phyloP scores from a whole-genome alignment of 2,888 invertebrate genomes.

The Drosophila anomalata region DNA sequence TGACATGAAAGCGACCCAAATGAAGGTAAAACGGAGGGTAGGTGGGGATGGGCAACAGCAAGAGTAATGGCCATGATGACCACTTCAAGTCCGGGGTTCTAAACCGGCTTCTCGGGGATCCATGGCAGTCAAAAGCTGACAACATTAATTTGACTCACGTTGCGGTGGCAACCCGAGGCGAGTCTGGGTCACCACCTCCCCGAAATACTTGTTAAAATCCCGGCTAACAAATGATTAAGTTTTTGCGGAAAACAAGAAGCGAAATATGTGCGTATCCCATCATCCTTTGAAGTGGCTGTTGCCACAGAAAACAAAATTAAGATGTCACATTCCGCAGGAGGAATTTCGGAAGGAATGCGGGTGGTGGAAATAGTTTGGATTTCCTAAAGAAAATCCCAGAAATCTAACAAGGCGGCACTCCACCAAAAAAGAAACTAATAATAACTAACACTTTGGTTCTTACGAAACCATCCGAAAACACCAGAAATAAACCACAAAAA shows the following conservation, averaged over 20 bases:
- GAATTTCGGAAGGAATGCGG: conserved; percentile 1
- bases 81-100: conserved; percentile 44
- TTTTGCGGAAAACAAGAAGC: conserved; percentile 6
- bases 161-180: conserved; percentile 34
- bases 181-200: conserved; percentile 12
- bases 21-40: neutral
- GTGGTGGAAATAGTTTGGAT: conserved; percentile 17
- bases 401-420: neutral
- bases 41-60: conserved; percentile 6
- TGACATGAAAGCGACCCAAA: conserved; percentile 41
- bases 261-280: conserved; percentile 4
- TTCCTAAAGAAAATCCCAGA: conserved; percentile 2
- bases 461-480: conserved; percentile 11
- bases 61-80: conserved; percentile 49
- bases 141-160: conserved; percentile 57
- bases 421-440: neutral
- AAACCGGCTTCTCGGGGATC: conserved; percentile 13
- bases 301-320: conserved; percentile 14
- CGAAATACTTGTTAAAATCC: conserved; percentile 31
- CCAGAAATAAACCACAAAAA: conserved; percentile 17
- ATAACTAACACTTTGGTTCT: neutral
- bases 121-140: conserved; percentile 35
- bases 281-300: conserved; percentile 31
- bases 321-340: conserved; percentile 25
- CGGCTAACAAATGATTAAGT: conserved; percentile 39